Evolutionary conservation across 2,797 vertebrate genomes (phyloP), one percentile per base, ranked within the genome.

Genomic region (Chelmon rostratus): DNA sequence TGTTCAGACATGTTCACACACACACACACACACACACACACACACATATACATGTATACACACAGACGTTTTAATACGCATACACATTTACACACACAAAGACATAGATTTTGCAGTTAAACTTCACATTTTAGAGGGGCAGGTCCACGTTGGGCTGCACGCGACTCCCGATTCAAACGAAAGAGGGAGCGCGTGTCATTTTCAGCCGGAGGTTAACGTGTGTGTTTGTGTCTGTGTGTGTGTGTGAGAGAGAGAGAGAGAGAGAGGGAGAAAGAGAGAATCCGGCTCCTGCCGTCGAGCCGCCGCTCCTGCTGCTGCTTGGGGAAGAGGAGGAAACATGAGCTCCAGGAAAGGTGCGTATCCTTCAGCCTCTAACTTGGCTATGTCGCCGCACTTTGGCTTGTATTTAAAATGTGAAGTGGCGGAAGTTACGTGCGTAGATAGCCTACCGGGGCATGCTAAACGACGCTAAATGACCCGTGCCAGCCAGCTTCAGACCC

Each of bases 321-420:
- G 90, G 86, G 88, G 88, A 93, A 86, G 90, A 92, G 91, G 91
- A 89, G 89, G 89, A 91, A 92, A 88, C 89, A 96, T 96, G 96
- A 96, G 95, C 94, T 96, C 95, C 89, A 95, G 94, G 83, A 96
- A 96, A 95, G 96, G 96, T 96, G 87, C 79, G 91, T 85, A 82
- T 85, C 78, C 37, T 72, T 61, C 81, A 71, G 52, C 80, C 68
- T 46, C 42, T 1, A n/a, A 47, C 68, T 54, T 28, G 49, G 18
- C 64, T 2, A 12, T 4, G 53, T 56, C 23, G 3, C 19, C 19
- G 11, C 53, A 6, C 53, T 65, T 46, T 33, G 50, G 56, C 0
- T 53, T 64, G 44, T 28, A 33, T 85, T 67, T 35, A 49, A 12
- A 0, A 16, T 5, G 9, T 59, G 63, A 57, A 25, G 71, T 71